Percentiles rank a stretch among this genome's conserved stretches.
Evolutionary conservation across 2,113 vertebrate species (phyloP).

Genomic region (Falco punctatus): DNA sequence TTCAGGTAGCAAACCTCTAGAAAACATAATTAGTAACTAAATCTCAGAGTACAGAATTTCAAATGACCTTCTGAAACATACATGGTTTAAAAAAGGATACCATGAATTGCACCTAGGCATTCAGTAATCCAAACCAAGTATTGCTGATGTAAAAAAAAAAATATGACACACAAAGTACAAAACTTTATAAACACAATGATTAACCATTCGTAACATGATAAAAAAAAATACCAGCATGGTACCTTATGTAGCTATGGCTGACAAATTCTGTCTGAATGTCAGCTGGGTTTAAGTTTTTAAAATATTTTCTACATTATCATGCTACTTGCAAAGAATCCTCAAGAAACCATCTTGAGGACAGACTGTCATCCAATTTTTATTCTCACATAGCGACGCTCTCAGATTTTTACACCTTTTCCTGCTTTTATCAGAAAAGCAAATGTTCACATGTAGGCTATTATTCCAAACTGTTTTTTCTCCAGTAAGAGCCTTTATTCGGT

Average conservation of each 20-base stretch:
- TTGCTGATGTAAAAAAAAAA: neutral
- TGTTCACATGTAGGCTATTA: neutral
- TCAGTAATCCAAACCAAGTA: neutral
- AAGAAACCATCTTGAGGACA: neutral
- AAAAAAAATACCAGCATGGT: neutral
- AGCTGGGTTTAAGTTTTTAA: neutral
- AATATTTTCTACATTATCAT: neutral
- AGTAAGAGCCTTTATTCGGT: neutral
- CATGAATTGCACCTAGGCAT: fast-evolving
- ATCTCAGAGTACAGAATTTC: neutral
- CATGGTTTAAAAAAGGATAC: neutral
- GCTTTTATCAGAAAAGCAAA: neutral
- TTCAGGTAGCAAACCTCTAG: neutral
- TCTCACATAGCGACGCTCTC: neutral
- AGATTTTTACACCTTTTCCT: neutral
- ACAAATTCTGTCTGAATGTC: neutral
- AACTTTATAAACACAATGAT: neutral
- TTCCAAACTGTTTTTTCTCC: neutral
- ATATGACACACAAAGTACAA: fast-evolving
- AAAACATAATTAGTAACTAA: neutral
- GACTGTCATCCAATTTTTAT: neutral
- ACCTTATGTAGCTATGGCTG: neutral
- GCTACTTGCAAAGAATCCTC: neutral
- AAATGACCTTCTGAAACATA: neutral
- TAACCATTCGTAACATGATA: neutral